Conservation (phyloP, 1,140 invertebrate species). For the Dreissena polymorpha region DNA sequence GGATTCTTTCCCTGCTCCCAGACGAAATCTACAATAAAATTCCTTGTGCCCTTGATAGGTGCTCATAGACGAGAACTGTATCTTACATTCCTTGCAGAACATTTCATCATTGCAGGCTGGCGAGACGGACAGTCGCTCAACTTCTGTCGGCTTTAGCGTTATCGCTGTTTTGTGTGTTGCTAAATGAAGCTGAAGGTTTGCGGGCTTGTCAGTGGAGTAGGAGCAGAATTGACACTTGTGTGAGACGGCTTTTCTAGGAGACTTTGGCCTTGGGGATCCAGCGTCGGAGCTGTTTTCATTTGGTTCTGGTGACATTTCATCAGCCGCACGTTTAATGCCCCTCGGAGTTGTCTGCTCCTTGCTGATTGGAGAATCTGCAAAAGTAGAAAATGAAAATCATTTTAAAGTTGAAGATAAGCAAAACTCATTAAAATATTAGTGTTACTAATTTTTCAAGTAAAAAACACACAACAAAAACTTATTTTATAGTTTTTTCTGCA, state of each 20-base stretch:
- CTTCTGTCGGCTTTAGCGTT: constrained; percentile 4
- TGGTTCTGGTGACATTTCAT: constrained; percentile 5
- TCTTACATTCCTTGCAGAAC: constrained; percentile 97
- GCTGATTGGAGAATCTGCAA: constrained; percentile 24
- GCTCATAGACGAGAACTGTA: constrained; percentile 92
- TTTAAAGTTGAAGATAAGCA: too few relatives aligned
- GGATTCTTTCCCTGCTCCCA: constrained; percentile 21
- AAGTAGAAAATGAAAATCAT: background rate
- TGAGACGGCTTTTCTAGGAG: constrained; percentile 62
- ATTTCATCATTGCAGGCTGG: constrained; percentile 71
- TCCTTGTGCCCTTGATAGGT: constrained; percentile 96
- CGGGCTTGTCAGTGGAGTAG: constrained; percentile 95
- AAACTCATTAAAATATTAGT: too few relatives aligned
- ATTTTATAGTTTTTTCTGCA: too few relatives aligned
- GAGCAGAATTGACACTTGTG: constrained; percentile 93
- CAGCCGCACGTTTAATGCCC: constrained; percentile 10
- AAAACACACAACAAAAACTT: too few relatives aligned
- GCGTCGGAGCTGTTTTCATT: constrained; percentile 36
- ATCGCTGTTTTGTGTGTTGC: constrained; percentile 89
- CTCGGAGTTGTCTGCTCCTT: constrained; percentile 20
- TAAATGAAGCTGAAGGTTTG: constrained; percentile 96
- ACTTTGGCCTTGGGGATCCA: constrained; percentile 58
- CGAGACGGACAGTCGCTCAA: constrained; percentile 71
- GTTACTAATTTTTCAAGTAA: too few relatives aligned
- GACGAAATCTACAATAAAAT: constrained; percentile 88